phyloP scores from a whole-genome alignment of 2,797 vertebrate species.

The Falco peregrinus region DNA sequence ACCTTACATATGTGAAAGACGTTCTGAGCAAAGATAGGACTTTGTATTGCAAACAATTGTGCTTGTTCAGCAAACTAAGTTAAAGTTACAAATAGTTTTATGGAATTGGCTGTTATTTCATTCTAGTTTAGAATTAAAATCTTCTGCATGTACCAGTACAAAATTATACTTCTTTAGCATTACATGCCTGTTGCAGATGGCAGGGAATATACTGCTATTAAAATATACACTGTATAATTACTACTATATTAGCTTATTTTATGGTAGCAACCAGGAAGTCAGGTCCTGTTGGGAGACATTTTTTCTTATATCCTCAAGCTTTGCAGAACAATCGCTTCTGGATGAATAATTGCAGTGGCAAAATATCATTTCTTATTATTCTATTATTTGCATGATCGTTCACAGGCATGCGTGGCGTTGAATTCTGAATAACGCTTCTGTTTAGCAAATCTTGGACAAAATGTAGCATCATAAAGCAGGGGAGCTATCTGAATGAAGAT shows the following conservation, averaged over 20 bases:
- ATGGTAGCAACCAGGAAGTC: background rate
- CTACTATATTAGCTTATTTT: background rate
- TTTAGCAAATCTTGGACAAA: background rate
- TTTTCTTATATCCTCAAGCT: background rate
- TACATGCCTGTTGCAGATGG: background rate
- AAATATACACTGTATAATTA: background rate
- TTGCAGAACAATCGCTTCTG: background rate
- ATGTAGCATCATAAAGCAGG: background rate
- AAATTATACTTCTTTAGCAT: conserved; percentile 2
- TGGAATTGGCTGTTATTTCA: conserved; percentile 39
- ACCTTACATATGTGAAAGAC: conserved; percentile 4
- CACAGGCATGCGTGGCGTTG: background rate
- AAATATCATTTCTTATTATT: background rate
- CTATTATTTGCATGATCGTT: background rate
- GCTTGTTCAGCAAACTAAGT: background rate
- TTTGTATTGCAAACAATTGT: conserved; percentile 41
- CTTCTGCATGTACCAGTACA: conserved; percentile 12
- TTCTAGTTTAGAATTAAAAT: conserved; percentile 38
- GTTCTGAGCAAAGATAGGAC: conserved; percentile 42
- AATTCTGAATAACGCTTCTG: background rate
- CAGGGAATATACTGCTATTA: background rate
- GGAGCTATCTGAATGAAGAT: background rate
- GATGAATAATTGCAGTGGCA: background rate
- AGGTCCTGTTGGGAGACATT: background rate
- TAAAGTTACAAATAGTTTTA: background rate